Conservation (phyloP, 2,888 invertebrate species). For the Dynastes tityus region DNA sequence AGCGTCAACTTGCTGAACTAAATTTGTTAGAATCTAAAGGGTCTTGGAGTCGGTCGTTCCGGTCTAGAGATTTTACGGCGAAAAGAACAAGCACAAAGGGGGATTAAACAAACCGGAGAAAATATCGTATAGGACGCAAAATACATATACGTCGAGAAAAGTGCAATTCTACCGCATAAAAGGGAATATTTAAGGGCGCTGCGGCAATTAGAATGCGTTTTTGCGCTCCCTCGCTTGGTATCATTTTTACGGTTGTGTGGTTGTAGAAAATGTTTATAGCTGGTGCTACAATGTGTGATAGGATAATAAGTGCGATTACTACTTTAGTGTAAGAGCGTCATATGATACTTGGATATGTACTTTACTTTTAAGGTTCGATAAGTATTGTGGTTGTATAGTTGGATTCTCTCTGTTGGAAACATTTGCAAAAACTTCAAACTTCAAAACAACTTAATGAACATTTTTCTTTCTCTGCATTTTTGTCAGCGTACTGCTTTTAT, state of each 20-base stretch:
- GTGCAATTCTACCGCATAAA: constrained; percentile 1
- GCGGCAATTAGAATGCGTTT: constrained; percentile 24
- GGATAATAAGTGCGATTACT: no score
- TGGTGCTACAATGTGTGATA: neutral
- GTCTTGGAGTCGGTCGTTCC: constrained; percentile 4
- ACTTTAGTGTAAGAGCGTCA: no score
- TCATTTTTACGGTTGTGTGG: neutral
- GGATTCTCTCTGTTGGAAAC: no score
- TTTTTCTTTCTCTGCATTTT: no score
- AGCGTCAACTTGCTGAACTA: constrained; percentile 12
- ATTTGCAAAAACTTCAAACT: no score
- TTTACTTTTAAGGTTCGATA: no score
- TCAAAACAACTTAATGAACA: no score
- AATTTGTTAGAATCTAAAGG: neutral
- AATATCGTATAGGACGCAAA: neutral
- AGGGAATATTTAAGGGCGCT: constrained; percentile 27
- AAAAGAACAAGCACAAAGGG: constrained; percentile 14
- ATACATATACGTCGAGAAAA: constrained; percentile 12
- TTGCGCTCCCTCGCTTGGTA: constrained; percentile 1
- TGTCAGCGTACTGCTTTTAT: no score
- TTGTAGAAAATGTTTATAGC: neutral
- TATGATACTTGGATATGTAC: no score
- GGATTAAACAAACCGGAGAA: constrained; percentile 17
- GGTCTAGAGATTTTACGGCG: constrained; percentile 1
- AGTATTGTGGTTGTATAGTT: no score